Conservation (phyloP, 2,113 vertebrate species). For the Rhinoderma darwinii region DNA sequence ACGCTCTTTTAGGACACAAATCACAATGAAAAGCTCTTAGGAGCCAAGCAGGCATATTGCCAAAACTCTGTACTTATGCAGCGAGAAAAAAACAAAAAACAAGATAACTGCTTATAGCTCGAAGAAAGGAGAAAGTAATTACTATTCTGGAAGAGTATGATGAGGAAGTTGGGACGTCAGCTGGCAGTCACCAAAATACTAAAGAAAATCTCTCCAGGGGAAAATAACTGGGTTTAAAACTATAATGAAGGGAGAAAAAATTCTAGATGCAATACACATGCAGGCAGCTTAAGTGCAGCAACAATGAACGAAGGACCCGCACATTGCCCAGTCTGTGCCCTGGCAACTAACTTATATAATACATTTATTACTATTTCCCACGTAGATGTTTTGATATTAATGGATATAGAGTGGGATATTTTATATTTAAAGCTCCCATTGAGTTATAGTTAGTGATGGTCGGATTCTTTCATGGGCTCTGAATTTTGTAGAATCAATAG, state of each 20-base stretch:
- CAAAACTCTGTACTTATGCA: constrained; percentile 28
- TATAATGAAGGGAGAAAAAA: constrained; percentile 4
- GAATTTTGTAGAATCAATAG: neutral
- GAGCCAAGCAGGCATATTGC: constrained; percentile 28
- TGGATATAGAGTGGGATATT: neutral
- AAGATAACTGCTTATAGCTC: constrained; percentile 14
- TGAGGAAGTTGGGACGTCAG: constrained; percentile 32
- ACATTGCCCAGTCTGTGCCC: neutral
- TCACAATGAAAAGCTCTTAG: constrained; percentile 40
- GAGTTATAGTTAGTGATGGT: neutral
- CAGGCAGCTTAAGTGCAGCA: neutral
- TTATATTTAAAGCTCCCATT: neutral
- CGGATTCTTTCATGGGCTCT: neutral
- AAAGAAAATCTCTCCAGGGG: constrained; percentile 34
- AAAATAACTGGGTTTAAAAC: constrained; percentile 33
- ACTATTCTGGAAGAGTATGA: constrained; percentile 31
- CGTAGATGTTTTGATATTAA: neutral
- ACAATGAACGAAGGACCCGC: neutral
- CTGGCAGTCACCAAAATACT: constrained; percentile 16
- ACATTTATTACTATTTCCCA: neutral
- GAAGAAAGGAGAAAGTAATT: constrained; percentile 36
- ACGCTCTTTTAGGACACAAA: constrained; percentile 28
- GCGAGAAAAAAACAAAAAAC: neutral
- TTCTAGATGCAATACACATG: neutral
- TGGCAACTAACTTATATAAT: neutral